phyloP scores from a whole-genome alignment of 2,888 invertebrate genomes.

The Dendrolimus houi region DNA sequence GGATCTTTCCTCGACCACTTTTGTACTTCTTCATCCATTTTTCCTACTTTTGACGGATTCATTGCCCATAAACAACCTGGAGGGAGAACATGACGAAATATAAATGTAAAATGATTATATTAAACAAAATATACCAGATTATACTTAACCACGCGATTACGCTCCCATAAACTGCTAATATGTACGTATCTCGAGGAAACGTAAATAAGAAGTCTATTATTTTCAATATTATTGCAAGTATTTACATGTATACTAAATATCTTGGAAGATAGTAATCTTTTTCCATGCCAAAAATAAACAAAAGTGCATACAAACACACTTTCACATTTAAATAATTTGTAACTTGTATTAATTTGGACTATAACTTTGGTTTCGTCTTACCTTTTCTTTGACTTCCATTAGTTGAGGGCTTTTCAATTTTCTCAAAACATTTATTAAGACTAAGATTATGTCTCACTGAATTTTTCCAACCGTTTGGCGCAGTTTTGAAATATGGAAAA shows the following conservation, averaged over 20 bases:
- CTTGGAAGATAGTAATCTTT: no score
- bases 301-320: background rate
- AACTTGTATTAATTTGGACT: background rate
- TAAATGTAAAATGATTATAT: background rate
- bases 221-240: no score
- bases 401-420: conserved; percentile 95
- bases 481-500: conserved; percentile 98
- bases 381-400: conserved; percentile 90
- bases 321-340: background rate
- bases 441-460: conserved; percentile 98
- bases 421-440: conserved; percentile 98
- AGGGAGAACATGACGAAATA: conserved; percentile 2
- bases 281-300: no score
- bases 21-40: conserved; percentile 98
- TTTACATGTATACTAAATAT: no score
- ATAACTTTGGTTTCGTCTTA: conserved; percentile 14
- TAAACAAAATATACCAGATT: background rate
- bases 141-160: no score
- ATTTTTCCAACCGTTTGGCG: conserved; percentile 99
- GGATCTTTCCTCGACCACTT: conserved; percentile 99
- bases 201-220: no score
- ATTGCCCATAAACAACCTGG: conserved; percentile 95
- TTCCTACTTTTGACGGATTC: conserved; percentile 94
- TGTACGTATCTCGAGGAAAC: no score
- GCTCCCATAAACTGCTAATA: no score